Conservation (phyloP, 2,797 vertebrate genomes). For the Gymnothorax reevesii region DNA sequence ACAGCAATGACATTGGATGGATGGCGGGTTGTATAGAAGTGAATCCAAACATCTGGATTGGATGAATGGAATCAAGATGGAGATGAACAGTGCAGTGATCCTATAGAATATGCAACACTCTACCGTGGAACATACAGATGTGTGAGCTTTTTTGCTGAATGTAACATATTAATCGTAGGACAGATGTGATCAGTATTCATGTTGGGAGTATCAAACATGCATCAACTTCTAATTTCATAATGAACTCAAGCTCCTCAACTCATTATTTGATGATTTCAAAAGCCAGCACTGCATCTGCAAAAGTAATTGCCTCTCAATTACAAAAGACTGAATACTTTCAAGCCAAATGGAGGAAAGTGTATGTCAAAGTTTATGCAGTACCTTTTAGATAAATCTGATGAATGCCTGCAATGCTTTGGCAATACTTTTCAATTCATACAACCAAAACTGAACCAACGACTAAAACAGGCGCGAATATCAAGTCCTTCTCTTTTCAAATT, state of each 20-base stretch:
- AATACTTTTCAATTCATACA: background rate
- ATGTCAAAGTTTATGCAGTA: no score
- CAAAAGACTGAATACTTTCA: no score
- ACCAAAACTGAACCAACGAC: background rate
- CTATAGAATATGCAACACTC: background rate
- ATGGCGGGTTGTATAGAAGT: background rate
- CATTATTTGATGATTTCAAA: background rate
- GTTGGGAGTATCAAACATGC: background rate
- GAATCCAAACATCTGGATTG: background rate
- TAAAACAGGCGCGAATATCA: background rate
- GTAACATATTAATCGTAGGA: background rate
- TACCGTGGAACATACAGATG: background rate
- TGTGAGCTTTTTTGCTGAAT: background rate
- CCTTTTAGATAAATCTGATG: no score
- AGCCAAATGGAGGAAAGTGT: no score
- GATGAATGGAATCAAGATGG: background rate
- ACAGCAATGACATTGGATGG: background rate
- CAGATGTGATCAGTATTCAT: constrained; percentile 18
- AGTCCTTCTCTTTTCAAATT: background rate
- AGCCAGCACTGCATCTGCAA: background rate
- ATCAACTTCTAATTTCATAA: constrained; percentile 3
- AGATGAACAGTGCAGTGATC: background rate
- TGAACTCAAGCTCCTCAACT: background rate
- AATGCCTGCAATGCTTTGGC: background rate
- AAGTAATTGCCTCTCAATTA: no score